These are phyloP conservation scores for Drosophila erecta DNA, from an alignment of 1,140 invertebrate genomes.

Conservation along the genomic window DNA sequence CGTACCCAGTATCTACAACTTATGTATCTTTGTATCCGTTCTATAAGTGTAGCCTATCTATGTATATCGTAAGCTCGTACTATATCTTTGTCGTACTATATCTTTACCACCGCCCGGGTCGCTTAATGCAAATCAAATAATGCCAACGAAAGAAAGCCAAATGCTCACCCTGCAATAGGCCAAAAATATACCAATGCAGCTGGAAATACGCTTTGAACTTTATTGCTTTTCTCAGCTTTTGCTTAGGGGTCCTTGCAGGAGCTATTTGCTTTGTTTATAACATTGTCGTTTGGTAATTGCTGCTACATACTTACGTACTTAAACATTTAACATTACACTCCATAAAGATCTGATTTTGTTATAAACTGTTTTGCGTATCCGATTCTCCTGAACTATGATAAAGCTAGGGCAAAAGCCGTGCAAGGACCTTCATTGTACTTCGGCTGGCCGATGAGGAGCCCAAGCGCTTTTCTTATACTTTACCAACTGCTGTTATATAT, in stretches of 20 bases:
- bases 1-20: slow-evolving; percentile 25
- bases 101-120: slow-evolving; percentile 26
- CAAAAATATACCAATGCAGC: slow-evolving; percentile 13
- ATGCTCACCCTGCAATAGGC: slow-evolving; percentile 28
- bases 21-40: slow-evolving; percentile 34
- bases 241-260: slow-evolving; percentile 11
- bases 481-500: slow-evolving; percentile 17
- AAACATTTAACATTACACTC: too few relatives aligned
- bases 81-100: slow-evolving; percentile 28
- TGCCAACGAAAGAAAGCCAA: not conserved
- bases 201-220: slow-evolving; percentile 29
- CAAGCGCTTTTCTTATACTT: slow-evolving; percentile 5
- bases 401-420: not conserved
- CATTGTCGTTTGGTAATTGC: too few relatives aligned
- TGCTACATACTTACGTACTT: too few relatives aligned
- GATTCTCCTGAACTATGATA: too few relatives aligned
- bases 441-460: slow-evolving; percentile 16
- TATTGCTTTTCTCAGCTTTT: slow-evolving; percentile 14
- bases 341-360: not conserved
- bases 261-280: not conserved
- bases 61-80: slow-evolving; percentile 37
- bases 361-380: too few relatives aligned
- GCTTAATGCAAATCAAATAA: slow-evolving; percentile 19
- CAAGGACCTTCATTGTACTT: slow-evolving; percentile 8
- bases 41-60: slow-evolving; percentile 33